Evolutionary conservation across 2,888 invertebrate genomes (phyloP), one percentile per base, ranked within the genome.

Genomic region (Slavum lentiscoides): DNA sequence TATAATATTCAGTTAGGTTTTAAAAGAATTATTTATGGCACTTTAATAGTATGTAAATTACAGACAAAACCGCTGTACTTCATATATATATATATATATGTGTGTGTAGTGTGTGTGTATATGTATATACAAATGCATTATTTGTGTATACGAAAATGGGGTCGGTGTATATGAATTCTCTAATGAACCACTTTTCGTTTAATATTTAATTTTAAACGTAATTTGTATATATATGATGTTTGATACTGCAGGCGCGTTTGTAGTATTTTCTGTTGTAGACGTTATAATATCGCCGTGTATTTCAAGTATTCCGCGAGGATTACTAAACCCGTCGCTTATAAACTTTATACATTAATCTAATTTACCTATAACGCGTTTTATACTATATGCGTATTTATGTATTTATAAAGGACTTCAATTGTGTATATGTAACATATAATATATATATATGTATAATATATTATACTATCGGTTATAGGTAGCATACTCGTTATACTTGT

Each of bases 191-290:
- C 70, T 70, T 39, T 53, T 58, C 37, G 37, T 58, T 70, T 17
- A 70, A 70, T 58, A 70, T 70, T 70, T 70, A 58, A 70, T 70
- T 70, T 70, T 58, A 58, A 58, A 70, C 55, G 69, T 70, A 70
- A 70, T 70, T 58, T 21, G 37, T 70, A 30, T 30, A 30, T 30
- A 21, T 37, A 17, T 39, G 37, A 58, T 39, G 39, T 70, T 58
- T 58, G 58, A 39, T 39, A 58, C n/a, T 11, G 30, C 37, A 6
- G 8, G 67, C 2, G 21, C 17, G 17, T 64, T 8, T n/a, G 21
- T 58, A n/a, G n/a, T 55, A 69, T 30, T 53, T 70, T 37, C 55
- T 70, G 70, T 37, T 70, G 37, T 39, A 70, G 21, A 70, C 39
- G 39, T n/a, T 70, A 70, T 53, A 30, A 53, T 17, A 13, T 19